Evolutionary conservation across 1,140 invertebrate species (phyloP).

Genomic region (Drosophila sp.): DNA sequence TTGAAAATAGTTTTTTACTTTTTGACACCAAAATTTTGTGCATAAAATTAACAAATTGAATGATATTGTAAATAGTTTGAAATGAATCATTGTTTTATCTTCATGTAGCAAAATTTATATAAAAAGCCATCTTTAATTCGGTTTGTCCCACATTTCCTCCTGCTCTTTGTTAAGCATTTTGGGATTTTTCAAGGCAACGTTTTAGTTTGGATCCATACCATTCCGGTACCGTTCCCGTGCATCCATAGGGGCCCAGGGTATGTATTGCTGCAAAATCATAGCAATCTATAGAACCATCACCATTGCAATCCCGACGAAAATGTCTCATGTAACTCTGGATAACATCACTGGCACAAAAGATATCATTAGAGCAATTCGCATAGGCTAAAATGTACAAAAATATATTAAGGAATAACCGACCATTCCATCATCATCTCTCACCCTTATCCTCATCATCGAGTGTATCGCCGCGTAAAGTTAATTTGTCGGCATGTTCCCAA

Average conservation of each 20-base stretch:
- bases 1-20: too few species aligned
- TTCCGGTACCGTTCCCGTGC: not conserved
- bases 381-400: not conserved
- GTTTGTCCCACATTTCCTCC: too few species aligned
- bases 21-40: too few species aligned
- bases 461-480: not conserved
- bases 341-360: not conserved
- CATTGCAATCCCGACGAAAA: slow-evolving; percentile 4
- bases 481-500: not conserved
- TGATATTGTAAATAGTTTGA: too few species aligned
- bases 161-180: not conserved
- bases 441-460: not conserved
- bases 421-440: not conserved
- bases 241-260: not conserved
- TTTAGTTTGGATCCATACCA: not conserved
- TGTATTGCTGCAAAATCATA: slow-evolving; percentile 11
- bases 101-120: too few species aligned
- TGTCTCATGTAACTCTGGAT: not conserved
- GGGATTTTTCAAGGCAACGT: not conserved
- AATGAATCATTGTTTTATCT: too few species aligned
- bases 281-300: not conserved
- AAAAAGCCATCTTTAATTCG: too few species aligned
- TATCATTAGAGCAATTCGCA: not conserved
- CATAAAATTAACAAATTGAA: too few species aligned
- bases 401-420: not conserved